phyloP scores from a whole-genome alignment of 2,888 invertebrate species.

The Drosophila cognata region DNA sequence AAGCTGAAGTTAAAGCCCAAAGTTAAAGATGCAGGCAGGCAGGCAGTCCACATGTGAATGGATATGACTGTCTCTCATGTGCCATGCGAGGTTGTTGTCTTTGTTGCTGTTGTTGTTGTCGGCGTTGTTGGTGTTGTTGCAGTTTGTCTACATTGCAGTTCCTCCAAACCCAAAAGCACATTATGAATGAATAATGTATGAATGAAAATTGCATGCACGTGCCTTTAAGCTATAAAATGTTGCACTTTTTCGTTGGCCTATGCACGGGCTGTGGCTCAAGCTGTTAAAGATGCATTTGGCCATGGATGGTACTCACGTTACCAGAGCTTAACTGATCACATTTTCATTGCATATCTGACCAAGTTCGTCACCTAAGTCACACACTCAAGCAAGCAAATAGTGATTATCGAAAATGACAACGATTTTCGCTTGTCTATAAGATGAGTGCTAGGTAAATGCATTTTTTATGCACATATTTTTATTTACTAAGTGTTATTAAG shows the following conservation, averaged over 20 bases:
- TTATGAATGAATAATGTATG: constrained; percentile 83
- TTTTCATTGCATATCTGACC: constrained; percentile 45
- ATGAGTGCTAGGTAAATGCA: neutral
- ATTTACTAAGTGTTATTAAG: neutral
- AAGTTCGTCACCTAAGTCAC: constrained; percentile 55
- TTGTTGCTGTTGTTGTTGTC: constrained; percentile 22
- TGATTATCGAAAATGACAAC: neutral
- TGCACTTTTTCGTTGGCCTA: constrained; percentile 57
- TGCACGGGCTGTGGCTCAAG: constrained; percentile 15
- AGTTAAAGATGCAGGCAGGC: constrained; percentile 29
- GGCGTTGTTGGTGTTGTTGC: constrained; percentile 25
- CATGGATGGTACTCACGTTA: constrained; percentile 46
- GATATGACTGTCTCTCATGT: constrained; percentile 44
- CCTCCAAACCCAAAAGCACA: constrained; percentile 63
- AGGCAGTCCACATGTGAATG: constrained; percentile 66
- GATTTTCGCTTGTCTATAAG: neutral
- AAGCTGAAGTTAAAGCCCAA: constrained; percentile 38
- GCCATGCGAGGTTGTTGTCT: constrained; percentile 30
- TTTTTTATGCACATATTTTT: neutral
- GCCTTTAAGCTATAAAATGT: constrained; percentile 79
- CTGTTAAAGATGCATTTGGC: constrained; percentile 49
- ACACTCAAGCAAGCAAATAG: constrained; percentile 5
- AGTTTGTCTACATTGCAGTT: constrained; percentile 45
- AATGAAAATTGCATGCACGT: constrained; percentile 83
- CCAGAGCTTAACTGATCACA: constrained; percentile 50